Base-by-base conservation (phyloP, 2,797 vertebrate species). In the Gallirallus australis region DNA sequence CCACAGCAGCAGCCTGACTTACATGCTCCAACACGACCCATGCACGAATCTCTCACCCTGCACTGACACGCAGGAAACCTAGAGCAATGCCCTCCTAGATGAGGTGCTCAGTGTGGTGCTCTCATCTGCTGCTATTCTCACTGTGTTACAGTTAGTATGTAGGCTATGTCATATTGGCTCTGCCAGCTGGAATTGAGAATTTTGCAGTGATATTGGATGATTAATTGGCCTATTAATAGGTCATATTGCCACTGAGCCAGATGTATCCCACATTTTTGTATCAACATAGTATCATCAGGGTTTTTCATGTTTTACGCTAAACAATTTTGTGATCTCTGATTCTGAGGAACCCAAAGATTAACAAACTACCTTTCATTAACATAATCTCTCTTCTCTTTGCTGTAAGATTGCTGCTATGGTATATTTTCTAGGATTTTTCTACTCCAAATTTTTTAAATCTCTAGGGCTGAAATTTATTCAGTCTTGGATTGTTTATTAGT, bases 181-280 rank as follows among this genome's bases (percentile, higher is more conserved):
- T 82, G 80, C 63, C 89, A 91, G 66, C 40, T 76, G 83, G 87
- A 96, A 89, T 8, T 64, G 73, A 93, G 66, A 88, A 79, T 73
- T 86, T 70, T 94, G 60, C 52, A 59, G 28, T 64, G 64, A 89
- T 79, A 31, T 25, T 31, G 47, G 77, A 91, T 90, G 77, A 94
- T 86, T 89, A 94, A 94, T 89, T 94, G 59, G 80, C 60, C 47
- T 76, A 79, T 93, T 90, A 94, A 56, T 76, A 84, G 63, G 88
- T 73, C 39, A 56, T 60, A 60, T 69, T 84, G 56, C 52, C 61
- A 77, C 64, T 91, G n/a, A 94, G 79, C 21, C 73, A 82, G 73
- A 33, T 93, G 71, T 76, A 94, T 50, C 39, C n/a, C 57, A 70
- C 39, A 23, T 76, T 90, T 94, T 93, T 89, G 14, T 73, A 86